Conservation (phyloP, 2,797 vertebrate species). For the Anniella stebbinsi region DNA sequence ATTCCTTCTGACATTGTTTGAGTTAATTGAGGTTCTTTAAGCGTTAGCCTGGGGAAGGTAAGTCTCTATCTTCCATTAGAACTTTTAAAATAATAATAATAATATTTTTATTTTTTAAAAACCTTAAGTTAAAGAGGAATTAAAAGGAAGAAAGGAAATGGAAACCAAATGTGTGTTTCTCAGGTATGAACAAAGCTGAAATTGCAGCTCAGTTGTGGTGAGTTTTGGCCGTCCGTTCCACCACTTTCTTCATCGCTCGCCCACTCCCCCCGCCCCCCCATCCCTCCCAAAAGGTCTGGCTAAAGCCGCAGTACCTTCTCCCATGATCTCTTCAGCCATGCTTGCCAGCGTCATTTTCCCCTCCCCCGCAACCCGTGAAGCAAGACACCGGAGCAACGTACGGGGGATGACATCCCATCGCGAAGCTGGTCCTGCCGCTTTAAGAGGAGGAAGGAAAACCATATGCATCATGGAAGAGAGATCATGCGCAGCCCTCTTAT, state of each 20-base stretch:
- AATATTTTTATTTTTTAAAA: background rate
- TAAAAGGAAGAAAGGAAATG: constrained; percentile 44
- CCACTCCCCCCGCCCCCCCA: background rate
- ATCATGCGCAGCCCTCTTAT: constrained; percentile 40
- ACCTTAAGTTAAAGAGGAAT: constrained; percentile 65
- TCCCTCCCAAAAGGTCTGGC: background rate
- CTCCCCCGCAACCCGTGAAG: background rate
- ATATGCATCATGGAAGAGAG: background rate
- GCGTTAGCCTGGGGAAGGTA: constrained; percentile 98
- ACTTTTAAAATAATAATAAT: constrained; percentile 81
- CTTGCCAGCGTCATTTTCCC: background rate
- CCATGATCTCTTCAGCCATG: constrained; percentile 47
- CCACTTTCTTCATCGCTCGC: background rate
- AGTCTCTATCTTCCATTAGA: constrained; percentile 97
- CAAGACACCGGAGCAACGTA: background rate
- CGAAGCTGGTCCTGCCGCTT: constrained; percentile 66
- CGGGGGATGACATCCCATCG: constrained; percentile 47
- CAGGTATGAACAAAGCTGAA: constrained; percentile 85
- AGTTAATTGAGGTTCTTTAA: constrained; percentile 94
- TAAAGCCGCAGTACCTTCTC: constrained; percentile 76
- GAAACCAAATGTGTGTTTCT: constrained; percentile 88
- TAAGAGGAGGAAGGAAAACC: constrained; percentile 36
- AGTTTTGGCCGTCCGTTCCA: constrained; percentile 46
- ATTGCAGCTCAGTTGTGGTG: constrained; percentile 62
- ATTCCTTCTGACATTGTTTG: constrained; percentile 91